phyloP scores from a whole-genome alignment of 2,888 invertebrate species.

The Kryphioiulus occultus region DNA sequence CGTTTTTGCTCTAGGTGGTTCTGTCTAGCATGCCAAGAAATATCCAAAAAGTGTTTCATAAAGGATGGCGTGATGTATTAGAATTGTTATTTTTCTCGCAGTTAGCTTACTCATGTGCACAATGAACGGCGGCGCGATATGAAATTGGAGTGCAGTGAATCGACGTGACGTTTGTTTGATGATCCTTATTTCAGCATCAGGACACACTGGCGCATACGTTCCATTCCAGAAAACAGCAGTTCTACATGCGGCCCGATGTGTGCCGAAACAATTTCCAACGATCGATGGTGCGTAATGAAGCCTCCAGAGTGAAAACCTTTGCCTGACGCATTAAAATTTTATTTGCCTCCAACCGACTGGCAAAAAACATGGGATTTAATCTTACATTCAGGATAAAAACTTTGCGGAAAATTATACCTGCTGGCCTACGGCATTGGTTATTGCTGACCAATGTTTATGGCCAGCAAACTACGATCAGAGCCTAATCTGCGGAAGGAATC shows the following conservation, averaged over 20 bases:
- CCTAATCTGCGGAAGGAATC: neutral
- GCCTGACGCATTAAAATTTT: neutral
- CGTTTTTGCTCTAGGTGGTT: neutral
- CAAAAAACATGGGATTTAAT: neutral
- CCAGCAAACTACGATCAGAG: neutral
- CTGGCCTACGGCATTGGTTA: neutral
- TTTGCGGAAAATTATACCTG: neutral
- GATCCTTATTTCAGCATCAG: conserved; percentile 14
- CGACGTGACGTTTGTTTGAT: conserved; percentile 26
- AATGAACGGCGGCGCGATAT: neutral
- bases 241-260: neutral
- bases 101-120: conserved; percentile 28
- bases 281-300: neutral
- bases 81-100: conserved; percentile 28
- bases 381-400: neutral
- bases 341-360: neutral
- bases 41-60: neutral
- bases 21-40: neutral
- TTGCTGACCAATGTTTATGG: neutral
- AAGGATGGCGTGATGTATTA: conserved; percentile 39
- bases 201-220: neutral
- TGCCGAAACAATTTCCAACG: neutral
- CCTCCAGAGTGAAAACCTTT: conserved; percentile 18
- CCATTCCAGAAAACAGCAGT: neutral
- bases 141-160: conserved; percentile 39